phyloP scores from a whole-genome alignment of 1,140 invertebrate genomes.

The Drosophila hydei region DNA sequence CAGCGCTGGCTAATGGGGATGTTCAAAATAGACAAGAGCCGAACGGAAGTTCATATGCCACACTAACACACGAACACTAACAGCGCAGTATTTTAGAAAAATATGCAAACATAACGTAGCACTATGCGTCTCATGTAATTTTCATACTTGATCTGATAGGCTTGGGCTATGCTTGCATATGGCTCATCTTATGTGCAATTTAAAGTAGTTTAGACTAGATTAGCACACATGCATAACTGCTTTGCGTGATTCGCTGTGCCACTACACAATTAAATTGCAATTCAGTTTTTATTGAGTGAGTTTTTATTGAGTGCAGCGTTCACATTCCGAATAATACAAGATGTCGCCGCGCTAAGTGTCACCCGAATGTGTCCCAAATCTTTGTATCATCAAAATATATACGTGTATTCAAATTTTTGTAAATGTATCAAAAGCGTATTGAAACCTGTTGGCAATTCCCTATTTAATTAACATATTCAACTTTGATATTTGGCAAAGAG shows the following conservation, averaged over 20 bases:
- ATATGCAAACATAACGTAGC: constrained; percentile 16
- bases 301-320: neutral
- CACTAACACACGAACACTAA: constrained; percentile 41
- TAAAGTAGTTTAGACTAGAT: constrained; percentile 30
- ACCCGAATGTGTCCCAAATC: neutral
- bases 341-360: constrained; percentile 7
- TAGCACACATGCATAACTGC: constrained; percentile 46
- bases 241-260: constrained; percentile 54
- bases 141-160: constrained; percentile 5
- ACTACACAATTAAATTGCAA: constrained; percentile 27
- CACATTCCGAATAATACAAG: constrained; percentile 40
- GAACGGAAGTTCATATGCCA: constrained; percentile 58
- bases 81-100: constrained; percentile 43
- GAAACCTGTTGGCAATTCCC: constrained; percentile 47
- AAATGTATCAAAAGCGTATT: constrained; percentile 49
- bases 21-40: neutral
- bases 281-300: too few species aligned
- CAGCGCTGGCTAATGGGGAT: neutral
- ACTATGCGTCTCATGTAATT: too few species aligned
- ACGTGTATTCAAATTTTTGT: constrained; percentile 17
- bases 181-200: constrained; percentile 56
- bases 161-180: neutral
- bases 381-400: neutral
- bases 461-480: constrained; percentile 59
- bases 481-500: constrained; percentile 71